phyloP scores from a whole-genome alignment of 2,113 vertebrate genomes.

The Ornithorhynchus anatinus region DNA sequence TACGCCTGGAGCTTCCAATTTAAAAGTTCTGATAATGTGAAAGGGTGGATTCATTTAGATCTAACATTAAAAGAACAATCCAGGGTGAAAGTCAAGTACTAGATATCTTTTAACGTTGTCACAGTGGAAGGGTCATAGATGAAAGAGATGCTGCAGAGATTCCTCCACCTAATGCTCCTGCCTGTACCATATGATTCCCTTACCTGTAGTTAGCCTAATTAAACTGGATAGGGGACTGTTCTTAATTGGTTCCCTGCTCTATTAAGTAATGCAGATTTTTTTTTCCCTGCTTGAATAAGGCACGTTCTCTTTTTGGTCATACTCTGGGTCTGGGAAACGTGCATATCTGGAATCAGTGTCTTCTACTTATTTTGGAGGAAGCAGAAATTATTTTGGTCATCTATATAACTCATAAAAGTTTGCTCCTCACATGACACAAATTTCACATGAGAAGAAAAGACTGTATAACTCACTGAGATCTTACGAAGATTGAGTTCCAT shows the following conservation, averaged over 20 bases:
- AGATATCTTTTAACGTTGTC: conserved; percentile 50
- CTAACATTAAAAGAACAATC: conserved; percentile 33
- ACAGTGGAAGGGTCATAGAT: conserved; percentile 52
- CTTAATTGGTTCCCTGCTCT: conserved; percentile 78
- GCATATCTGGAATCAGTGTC: conserved; percentile 42
- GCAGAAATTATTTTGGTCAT: neutral
- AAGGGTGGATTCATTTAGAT: conserved; percentile 33
- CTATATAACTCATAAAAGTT: no score
- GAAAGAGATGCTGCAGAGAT: conserved; percentile 49
- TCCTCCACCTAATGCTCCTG: conserved; percentile 53
- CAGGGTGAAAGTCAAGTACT: conserved; percentile 54
- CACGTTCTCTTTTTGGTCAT: conserved; percentile 33
- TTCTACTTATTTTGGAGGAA: conserved; percentile 1
- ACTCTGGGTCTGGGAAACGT: conserved; percentile 57
- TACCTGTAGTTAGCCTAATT: conserved; percentile 84
- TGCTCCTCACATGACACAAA: no score
- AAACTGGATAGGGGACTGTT: conserved; percentile 74
- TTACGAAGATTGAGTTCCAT: no score
- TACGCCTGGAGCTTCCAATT: neutral
- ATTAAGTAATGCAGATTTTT: conserved; percentile 78
- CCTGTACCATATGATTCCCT: conserved; percentile 71
- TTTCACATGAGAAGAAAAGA: no score
- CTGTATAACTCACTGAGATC: no score
- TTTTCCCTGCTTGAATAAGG: conserved; percentile 40
- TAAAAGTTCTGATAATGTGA: conserved; percentile 4